These are phyloP conservation scores for Acanthacorydalis orientalis DNA, from an alignment of 2,888 invertebrate genomes.

Conservation along the genomic window DNA sequence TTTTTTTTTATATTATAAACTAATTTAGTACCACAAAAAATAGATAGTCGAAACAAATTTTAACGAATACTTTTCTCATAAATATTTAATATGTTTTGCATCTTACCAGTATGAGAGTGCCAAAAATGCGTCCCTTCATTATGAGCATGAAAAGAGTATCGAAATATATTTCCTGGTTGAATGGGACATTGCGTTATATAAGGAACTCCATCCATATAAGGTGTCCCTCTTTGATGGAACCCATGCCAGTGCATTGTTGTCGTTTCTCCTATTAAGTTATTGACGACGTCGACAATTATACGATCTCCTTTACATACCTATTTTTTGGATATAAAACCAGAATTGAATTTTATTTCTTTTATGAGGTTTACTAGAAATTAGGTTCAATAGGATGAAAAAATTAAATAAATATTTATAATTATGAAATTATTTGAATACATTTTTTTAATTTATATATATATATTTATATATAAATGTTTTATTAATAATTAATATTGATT, in stretches of 20 bases:
- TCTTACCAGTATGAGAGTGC: constrained; percentile 51
- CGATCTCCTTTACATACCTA: constrained; percentile 80
- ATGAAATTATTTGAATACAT: no score
- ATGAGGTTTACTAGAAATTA: no score
- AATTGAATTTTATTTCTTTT: no score
- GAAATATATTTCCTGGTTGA: constrained; percentile 52
- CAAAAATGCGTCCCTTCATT: constrained; percentile 74
- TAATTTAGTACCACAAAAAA: no score
- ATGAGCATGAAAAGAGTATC: constrained; percentile 56
- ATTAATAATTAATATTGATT: no score
- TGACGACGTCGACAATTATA: constrained; percentile 67
- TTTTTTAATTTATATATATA: no score
- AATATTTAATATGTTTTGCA: background rate
- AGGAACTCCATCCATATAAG: constrained; percentile 82
- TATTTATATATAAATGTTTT: no score
- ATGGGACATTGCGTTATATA: constrained; percentile 76
- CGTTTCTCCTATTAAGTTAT: constrained; percentile 60
- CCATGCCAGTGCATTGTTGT: constrained; percentile 91
- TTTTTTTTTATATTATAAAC: no score
- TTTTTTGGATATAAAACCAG: no score
- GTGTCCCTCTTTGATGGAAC: constrained; percentile 57
- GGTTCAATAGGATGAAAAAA: no score
- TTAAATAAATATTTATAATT: no score
- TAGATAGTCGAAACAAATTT: background rate
- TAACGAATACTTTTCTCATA: background rate